phyloP scores from a whole-genome alignment of 2,113 vertebrate species.

The Carollia perspicillata region DNA sequence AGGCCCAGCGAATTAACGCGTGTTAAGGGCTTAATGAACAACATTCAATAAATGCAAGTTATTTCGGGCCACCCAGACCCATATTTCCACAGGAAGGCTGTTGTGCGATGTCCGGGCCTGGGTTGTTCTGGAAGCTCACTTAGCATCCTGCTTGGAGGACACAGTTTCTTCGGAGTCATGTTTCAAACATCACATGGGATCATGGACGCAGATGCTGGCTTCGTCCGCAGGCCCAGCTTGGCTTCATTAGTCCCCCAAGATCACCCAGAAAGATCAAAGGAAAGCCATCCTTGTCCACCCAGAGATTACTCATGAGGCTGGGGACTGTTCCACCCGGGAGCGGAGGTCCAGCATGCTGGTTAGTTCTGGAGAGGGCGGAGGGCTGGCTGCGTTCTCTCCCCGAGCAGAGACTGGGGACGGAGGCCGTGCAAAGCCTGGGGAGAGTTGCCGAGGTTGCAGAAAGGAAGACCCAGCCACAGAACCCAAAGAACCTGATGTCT shows the following conservation, averaged over 20 bases:
- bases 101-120: not conserved
- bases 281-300: not conserved
- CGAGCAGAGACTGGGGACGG: not conserved
- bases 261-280: constrained; percentile 63
- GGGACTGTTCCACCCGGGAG: not conserved
- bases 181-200: not conserved
- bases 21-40: not conserved
- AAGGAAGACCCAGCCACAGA: not conserved
- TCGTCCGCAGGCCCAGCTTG: constrained; percentile 35
- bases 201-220: not conserved
- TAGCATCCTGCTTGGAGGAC: not conserved
- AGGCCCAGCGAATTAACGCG: fast-evolving
- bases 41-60: not conserved
- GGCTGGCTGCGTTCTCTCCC: not conserved
- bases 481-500: not conserved
- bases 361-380: not conserved
- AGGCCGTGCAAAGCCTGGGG: not conserved
- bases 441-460: not conserved
- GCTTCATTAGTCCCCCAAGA: constrained; percentile 30
- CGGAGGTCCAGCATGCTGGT: not conserved
- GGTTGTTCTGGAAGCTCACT: not conserved
- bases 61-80: not conserved
- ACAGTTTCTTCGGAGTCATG: not conserved
- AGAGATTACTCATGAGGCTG: constrained; percentile 1
- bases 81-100: not conserved